These are phyloP conservation scores for Rugalucina vietnamica DNA, from an alignment of 2,888 invertebrate genomes.

Conservation along the genomic window DNA sequence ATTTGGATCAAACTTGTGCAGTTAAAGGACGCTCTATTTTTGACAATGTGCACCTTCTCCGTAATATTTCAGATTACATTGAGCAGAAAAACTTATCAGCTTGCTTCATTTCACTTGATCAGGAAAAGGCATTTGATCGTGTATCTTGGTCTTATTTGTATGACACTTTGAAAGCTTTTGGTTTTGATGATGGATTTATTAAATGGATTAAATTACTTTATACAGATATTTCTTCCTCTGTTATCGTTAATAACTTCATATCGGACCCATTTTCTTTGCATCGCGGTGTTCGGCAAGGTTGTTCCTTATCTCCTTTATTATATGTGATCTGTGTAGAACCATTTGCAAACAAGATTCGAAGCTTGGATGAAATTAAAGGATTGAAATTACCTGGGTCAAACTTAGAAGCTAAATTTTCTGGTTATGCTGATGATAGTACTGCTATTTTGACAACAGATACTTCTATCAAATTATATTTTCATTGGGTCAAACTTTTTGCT, in stretches of 20 bases:
- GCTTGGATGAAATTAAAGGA: neutral
- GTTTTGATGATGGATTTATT: too few species aligned
- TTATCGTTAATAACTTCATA: neutral
- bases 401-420: constrained; percentile 25
- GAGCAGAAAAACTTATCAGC: constrained; percentile 40
- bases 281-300: neutral
- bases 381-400: neutral
- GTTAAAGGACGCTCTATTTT: too few species aligned
- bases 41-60: too few species aligned
- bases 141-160: too few species aligned
- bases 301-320: neutral
- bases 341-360: constrained; percentile 35
- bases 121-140: too few species aligned
- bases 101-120: too few species aligned
- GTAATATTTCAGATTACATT: neutral
- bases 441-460: constrained; percentile 20
- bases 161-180: too few species aligned
- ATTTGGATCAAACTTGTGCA: too few species aligned
- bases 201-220: too few species aligned
- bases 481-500: constrained; percentile 25
- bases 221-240: neutral
- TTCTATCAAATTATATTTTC: constrained; percentile 4
- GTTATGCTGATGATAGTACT: constrained; percentile 41
- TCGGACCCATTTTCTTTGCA: neutral
- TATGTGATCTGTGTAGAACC: neutral